Conservation (phyloP, 2,888 invertebrate genomes). For the Physocephala rufipes region DNA sequence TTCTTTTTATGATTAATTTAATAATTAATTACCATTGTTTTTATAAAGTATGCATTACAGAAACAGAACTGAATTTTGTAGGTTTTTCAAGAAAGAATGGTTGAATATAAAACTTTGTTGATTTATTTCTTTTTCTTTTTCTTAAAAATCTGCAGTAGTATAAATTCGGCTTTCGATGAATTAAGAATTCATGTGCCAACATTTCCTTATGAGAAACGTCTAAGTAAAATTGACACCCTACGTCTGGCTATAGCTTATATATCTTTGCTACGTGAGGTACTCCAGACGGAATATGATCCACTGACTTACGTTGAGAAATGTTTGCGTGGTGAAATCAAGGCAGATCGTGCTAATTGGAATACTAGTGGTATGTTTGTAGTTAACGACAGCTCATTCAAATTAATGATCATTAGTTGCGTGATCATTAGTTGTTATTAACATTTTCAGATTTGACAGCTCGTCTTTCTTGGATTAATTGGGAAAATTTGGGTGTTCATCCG, state of each 20-base stretch:
- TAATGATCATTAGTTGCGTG: no score
- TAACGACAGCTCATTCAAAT: no score
- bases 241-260: constrained; percentile 97
- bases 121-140: constrained; percentile 37
- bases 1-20: no score
- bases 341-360: constrained; percentile 92
- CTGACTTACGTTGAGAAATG: constrained; percentile 93
- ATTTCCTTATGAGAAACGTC: constrained; percentile 97
- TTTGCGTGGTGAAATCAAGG: constrained; percentile 87
- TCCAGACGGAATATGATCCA: constrained; percentile 90
- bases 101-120: no score
- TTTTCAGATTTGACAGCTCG: constrained; percentile 90
- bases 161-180: constrained; percentile 99
- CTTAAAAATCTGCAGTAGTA: constrained; percentile 80
- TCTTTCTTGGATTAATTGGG: constrained; percentile 99
- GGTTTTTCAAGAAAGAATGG: not conserved
- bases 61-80: not conserved
- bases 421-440: no score
- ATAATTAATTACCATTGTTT: not conserved
- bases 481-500: constrained; percentile 94
- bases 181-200: constrained; percentile 97
- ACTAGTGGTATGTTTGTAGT: constrained; percentile 87
- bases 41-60: not conserved
- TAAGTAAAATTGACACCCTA: constrained; percentile 98
- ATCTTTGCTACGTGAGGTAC: constrained; percentile 87